Evolutionary conservation across 2,797 vertebrate species (phyloP), one percentile per base, ranked within the genome.

Genomic region (Lithobates sylvaticus): DNA sequence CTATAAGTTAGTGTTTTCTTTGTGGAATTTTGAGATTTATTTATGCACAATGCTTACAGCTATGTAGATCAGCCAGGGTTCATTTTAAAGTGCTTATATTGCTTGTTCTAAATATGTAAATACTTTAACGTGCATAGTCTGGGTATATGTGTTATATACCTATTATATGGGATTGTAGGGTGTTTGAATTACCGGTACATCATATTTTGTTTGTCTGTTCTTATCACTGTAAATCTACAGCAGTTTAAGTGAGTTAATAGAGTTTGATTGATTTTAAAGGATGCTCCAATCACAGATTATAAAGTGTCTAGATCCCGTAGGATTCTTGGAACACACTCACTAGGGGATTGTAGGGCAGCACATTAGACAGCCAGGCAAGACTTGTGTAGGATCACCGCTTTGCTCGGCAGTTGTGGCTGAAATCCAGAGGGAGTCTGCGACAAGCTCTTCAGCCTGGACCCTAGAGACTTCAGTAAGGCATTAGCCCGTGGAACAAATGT

Each of bases 351-450:
- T 42, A 75, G 74, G 84, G 29, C 42, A 36, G 72, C 15, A 39
- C 61, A 13, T 77, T 67, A 85, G 58, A 77, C 83, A 84, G 81
- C 42, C 42, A 34, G 12, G 18, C 82, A 61, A 26, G 80, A 18
- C 5, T 42, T 70, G 71, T 29, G 47, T 18, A 58, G 50, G 36
- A 64, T 23, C 16, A n/a, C 5, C 75, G 58, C 12, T 16, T 18
- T 29, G 21, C 32, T 34, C 77, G 12, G 16, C 29, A 39, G 32
- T 77, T 44, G 9, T 16, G 13, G 26, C 29, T 34, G 26, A 21
- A 26, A 26, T 75, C 81, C 39, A 69, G 13, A 0, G 32, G 84
- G 72, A 29, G n/a, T 16, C 34, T n/a, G 36, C 29, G 32, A 69
- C 64, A 44, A 76, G 26, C 44, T 58, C 61, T 21, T 18, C 3